Conservation (phyloP, 2,888 invertebrate species). For the Didymodactylos carnosus region DNA sequence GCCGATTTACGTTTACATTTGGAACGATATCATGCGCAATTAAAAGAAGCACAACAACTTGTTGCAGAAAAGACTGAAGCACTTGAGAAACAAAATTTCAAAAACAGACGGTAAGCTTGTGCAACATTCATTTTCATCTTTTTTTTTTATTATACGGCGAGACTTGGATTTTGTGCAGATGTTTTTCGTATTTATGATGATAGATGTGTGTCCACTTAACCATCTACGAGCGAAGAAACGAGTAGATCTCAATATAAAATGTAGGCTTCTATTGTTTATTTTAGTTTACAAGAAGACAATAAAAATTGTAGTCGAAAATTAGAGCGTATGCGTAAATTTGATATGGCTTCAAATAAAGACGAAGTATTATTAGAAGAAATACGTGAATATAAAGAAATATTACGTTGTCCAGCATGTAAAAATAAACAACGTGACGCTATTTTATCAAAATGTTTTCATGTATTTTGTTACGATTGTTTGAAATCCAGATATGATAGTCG, state of each 20-base stretch:
- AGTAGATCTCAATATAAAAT: background rate
- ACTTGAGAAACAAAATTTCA: slow-evolving; percentile 81
- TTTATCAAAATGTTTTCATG: slow-evolving; percentile 95
- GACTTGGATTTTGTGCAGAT: too few relatives aligned
- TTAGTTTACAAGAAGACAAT: slow-evolving; percentile 59
- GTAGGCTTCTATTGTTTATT: background rate
- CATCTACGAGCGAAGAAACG: too few relatives aligned
- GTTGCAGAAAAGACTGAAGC: slow-evolving; percentile 89
- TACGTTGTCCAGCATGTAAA: slow-evolving; percentile 94
- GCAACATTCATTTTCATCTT: too few relatives aligned
- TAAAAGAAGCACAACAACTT: slow-evolving; percentile 87
- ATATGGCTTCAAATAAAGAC: slow-evolving; percentile 76
- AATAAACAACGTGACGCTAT: slow-evolving; percentile 88
- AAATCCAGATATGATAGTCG: slow-evolving; percentile 92
- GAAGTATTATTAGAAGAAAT: slow-evolving; percentile 94
- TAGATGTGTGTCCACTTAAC: too few relatives aligned
- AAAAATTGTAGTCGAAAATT: slow-evolving; percentile 72
- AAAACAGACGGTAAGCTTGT: slow-evolving; percentile 63
- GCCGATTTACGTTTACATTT: slow-evolving; percentile 86
- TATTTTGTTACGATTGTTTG: slow-evolving; percentile 95
- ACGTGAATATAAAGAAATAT: slow-evolving; percentile 83
- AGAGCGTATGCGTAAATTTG: slow-evolving; percentile 88
- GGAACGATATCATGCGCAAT: slow-evolving; percentile 89
- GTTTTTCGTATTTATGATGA: too few relatives aligned
- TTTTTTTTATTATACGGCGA: too few relatives aligned